Percentiles rank a stretch among this genome's conserved stretches.
Evolutionary conservation across 2,797 vertebrate genomes (phyloP).

Genomic region (Mergus octosetaceus): DNA sequence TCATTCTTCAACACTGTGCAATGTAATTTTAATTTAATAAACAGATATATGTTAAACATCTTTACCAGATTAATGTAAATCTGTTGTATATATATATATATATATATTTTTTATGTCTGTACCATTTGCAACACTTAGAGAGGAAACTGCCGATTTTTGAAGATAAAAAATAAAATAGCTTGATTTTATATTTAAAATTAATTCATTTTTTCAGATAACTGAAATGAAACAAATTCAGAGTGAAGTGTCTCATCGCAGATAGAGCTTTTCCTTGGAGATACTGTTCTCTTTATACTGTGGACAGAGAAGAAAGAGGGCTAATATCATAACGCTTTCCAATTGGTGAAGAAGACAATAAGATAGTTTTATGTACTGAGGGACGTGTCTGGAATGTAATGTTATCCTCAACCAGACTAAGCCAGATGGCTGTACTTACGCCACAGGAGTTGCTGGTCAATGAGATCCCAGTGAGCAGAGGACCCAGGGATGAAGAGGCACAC

Average conservation of each 20-base stretch:
- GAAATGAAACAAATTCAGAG: neutral
- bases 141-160: neutral
- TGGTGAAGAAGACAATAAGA: neutral
- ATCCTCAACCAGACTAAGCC: neutral
- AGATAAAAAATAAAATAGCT: neutral
- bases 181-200: neutral
- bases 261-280: neutral
- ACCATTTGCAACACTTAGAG: neutral
- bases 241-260: neutral
- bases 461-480: neutral
- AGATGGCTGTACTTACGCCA: neutral
- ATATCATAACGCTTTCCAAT: neutral
- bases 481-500: neutral
- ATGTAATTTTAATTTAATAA: constrained; percentile 57
- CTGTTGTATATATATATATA: neutral
- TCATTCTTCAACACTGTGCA: constrained; percentile 32
- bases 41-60: neutral
- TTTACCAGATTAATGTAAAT: neutral
- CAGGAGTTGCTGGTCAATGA: neutral
- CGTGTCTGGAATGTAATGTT: neutral
- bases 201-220: neutral
- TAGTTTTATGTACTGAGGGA: neutral
- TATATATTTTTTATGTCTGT: neutral
- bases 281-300: neutral
- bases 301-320: neutral